A percentile compares a stretch with the other conserved stretches of the same genome.
These are phyloP conservation scores for Pachyramphus minor DNA, from an alignment of 2,113 vertebrate genomes.

Conservation along the genomic window DNA sequence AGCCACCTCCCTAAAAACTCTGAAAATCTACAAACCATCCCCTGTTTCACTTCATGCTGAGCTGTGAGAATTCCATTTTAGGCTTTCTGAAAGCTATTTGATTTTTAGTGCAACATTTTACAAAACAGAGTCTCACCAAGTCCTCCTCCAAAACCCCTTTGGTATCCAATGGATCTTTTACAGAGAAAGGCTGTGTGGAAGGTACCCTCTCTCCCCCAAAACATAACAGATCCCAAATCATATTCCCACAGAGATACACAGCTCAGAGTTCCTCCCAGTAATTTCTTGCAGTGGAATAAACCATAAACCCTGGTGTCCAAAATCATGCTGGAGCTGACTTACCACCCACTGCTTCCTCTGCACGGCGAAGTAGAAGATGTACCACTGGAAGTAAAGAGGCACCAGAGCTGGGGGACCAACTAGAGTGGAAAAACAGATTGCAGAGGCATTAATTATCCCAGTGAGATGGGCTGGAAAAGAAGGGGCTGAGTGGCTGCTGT, in stretches of 20 bases:
- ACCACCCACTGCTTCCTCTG: conserved; percentile 80
- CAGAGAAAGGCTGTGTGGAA: neutral
- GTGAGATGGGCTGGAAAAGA: neutral
- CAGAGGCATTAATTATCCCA: neutral
- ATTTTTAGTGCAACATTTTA: neutral
- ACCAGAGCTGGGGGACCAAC: conserved; percentile 83
- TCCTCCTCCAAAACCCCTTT: no score
- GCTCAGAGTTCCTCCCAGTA: neutral
- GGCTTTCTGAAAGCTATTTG: neutral
- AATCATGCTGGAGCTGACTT: conserved; percentile 26
- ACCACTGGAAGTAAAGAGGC: conserved; percentile 83
- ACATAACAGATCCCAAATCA: neutral
- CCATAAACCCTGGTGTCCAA: neutral
- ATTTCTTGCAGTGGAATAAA: neutral
- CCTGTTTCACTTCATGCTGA: neutral
- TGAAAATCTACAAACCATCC: neutral
- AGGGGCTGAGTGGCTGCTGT: neutral
- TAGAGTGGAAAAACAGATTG: conserved; percentile 17
- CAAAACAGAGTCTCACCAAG: neutral
- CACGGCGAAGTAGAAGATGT: conserved; percentile 79
- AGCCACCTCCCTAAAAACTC: neutral
- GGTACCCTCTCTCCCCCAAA: neutral
- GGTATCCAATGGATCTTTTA: neutral
- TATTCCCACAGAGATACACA: neutral
- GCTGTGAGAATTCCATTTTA: neutral